Conservation (phyloP, 2,888 invertebrate genomes). For the Chalcosyrphus nemorum region DNA sequence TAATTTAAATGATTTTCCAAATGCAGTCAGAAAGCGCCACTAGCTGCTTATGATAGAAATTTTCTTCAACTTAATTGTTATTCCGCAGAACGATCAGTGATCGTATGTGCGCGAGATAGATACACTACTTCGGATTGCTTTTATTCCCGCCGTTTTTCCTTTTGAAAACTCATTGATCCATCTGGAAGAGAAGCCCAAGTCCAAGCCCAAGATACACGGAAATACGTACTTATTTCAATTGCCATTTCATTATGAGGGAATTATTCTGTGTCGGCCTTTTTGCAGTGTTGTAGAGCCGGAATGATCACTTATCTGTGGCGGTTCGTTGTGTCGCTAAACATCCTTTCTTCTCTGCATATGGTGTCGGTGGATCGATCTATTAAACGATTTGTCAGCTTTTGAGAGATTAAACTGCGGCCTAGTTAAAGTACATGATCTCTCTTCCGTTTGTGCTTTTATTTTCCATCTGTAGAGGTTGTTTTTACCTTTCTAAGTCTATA, state of each 20-base stretch:
- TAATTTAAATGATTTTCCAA: neutral
- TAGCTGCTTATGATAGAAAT: neutral
- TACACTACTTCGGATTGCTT: neutral
- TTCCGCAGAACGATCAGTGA: constrained; percentile 3
- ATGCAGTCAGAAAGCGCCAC: neutral
- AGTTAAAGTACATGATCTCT: too few relatives aligned
- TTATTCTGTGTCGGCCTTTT: neutral
- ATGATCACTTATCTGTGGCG: neutral
- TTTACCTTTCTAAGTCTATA: too few relatives aligned
- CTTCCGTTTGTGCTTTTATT: too few relatives aligned
- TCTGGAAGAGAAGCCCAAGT: constrained; percentile 1
- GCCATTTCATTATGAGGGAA: constrained; percentile 23
- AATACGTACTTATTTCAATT: constrained; percentile 38
- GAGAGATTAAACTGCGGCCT: too few relatives aligned
- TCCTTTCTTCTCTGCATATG: neutral
- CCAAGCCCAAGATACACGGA: constrained; percentile 12
- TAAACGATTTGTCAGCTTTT: neutral
- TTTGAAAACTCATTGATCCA: neutral
- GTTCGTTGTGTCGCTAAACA: neutral
- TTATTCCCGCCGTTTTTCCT: neutral
- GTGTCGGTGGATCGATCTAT: neutral
- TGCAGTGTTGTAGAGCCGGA: neutral
- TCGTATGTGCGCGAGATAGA: too few relatives aligned
- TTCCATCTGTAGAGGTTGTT: too few relatives aligned
- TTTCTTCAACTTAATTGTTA: neutral